A percentile compares a stretch with the other conserved stretches of the same genome.
Evolutionary conservation across 2,113 vertebrate genomes (phyloP).

Genomic region (Sceloporus tristichus): DNA sequence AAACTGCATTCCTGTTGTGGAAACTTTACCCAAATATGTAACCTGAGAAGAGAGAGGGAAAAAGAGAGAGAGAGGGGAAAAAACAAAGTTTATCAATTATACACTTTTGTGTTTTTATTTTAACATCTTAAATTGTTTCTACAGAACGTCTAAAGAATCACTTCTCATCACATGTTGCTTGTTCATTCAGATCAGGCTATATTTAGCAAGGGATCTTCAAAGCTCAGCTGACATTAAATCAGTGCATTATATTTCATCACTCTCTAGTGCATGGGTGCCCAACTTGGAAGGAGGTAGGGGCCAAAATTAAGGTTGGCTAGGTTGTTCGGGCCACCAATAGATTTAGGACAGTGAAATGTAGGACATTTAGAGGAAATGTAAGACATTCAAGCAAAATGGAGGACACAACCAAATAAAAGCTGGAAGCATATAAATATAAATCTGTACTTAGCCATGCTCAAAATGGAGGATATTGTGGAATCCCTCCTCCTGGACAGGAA

Average conservation of each 20-base stretch:
- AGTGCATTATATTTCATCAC: background rate
- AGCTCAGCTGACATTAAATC: constrained; percentile 1
- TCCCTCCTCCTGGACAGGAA: too few species aligned
- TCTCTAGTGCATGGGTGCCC: background rate
- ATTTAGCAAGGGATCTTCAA: constrained; percentile 1
- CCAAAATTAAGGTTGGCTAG: too few species aligned
- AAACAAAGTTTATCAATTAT: constrained; percentile 38
- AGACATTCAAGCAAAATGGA: too few species aligned
- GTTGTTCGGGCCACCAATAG: too few species aligned
- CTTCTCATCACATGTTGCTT: background rate
- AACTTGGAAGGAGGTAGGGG: too few species aligned
- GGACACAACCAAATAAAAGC: too few species aligned
- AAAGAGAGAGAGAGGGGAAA: constrained; percentile 64
- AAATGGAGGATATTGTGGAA: too few species aligned
- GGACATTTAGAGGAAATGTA: too few species aligned
- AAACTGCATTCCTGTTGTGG: constrained; percentile 93
- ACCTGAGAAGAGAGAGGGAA: constrained; percentile 84
- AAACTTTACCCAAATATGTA: constrained; percentile 94
- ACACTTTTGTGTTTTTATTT: background rate
- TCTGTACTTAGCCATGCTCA: too few species aligned
- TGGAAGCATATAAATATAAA: too few species aligned
- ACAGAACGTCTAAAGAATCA: background rate
- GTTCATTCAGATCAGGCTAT: background rate
- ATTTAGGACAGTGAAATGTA: too few species aligned
- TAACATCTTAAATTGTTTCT: background rate